Percentiles rank a stretch among this genome's conserved stretches.
These are phyloP conservation scores for Menidia menidia DNA, from an alignment of 2,797 vertebrate genomes.

Conservation along the genomic window DNA sequence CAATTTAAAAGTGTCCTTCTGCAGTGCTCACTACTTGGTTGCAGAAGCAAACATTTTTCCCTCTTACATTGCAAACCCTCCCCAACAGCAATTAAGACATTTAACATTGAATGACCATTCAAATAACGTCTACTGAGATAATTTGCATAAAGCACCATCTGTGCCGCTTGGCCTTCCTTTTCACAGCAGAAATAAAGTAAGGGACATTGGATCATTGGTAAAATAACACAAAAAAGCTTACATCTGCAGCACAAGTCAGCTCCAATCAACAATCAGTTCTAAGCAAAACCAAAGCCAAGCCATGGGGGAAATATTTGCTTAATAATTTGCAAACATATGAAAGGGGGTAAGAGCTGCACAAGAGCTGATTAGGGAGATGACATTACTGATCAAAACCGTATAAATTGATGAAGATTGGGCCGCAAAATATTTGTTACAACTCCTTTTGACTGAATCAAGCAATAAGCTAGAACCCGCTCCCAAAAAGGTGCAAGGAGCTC, in stretches of 20 bases:
- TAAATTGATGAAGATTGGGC: slow-evolving; percentile 26
- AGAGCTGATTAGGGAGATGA: slow-evolving; percentile 46
- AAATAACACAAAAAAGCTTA: slow-evolving; percentile 47
- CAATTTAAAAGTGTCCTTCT: slow-evolving; percentile 9
- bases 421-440: slow-evolving; percentile 42
- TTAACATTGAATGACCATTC: slow-evolving; percentile 81
- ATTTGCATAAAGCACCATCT: slow-evolving; percentile 79
- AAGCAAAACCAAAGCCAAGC: slow-evolving; percentile 37
- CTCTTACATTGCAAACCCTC: slow-evolving; percentile 14
- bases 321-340: slow-evolving; percentile 59
- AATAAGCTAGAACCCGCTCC: slow-evolving; percentile 36
- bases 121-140: slow-evolving; percentile 76
- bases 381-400: slow-evolving; percentile 51
- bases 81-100: slow-evolving; percentile 62
- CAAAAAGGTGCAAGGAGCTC: slow-evolving; percentile 30
- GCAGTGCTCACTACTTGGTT: slow-evolving; percentile 17
- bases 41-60: slow-evolving; percentile 62
- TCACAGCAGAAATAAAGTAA: slow-evolving; percentile 60
- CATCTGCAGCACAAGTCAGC: slow-evolving; percentile 56
- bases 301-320: slow-evolving; percentile 54
- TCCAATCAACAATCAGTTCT: slow-evolving; percentile 73
- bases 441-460: slow-evolving; percentile 42
- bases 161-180: slow-evolving; percentile 60
- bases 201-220: slow-evolving; percentile 50
- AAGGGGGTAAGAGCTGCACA: slow-evolving; percentile 4